Conservation (phyloP, 2,888 invertebrate genomes). For the Synanthedon andrenaeformis region DNA sequence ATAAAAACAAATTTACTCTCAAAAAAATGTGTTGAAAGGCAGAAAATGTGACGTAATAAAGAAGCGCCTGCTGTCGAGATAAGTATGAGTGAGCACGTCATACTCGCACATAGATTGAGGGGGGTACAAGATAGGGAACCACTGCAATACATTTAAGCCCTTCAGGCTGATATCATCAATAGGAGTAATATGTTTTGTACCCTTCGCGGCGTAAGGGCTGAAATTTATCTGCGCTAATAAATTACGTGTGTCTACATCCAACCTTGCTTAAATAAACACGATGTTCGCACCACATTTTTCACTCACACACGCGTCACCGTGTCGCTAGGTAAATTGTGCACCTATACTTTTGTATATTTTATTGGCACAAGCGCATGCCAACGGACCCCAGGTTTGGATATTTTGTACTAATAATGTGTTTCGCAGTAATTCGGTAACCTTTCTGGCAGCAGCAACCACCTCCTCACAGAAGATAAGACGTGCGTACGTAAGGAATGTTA, state of each 20-base stretch:
- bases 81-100: not conserved
- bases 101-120: not conserved
- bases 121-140: slow-evolving; percentile 4
- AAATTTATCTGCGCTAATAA: slow-evolving; percentile 58
- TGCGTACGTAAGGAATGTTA: too few species aligned
- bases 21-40: too few species aligned
- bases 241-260: slow-evolving; percentile 33
- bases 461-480: too few species aligned
- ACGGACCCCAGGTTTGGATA: too few species aligned
- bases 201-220: slow-evolving; percentile 29
- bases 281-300: slow-evolving; percentile 55
- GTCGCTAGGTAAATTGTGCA: slow-evolving; percentile 1
- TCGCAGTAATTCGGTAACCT: too few species aligned
- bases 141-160: slow-evolving; percentile 12
- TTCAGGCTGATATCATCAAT: slow-evolving; percentile 35
- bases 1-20: too few species aligned
- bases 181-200: slow-evolving; percentile 29
- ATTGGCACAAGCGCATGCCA: too few species aligned
- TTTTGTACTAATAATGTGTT: too few species aligned
- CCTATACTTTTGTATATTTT: not conserved
- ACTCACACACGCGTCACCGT: slow-evolving; percentile 25
- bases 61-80: not conserved
- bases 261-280: slow-evolving; percentile 53
- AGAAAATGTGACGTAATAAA: not conserved
- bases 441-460: too few species aligned